A percentile compares a stretch with the other conserved stretches of the same genome.
phyloP scores from a whole-genome alignment of 2,797 vertebrate genomes.

The Salmo trutta region DNA sequence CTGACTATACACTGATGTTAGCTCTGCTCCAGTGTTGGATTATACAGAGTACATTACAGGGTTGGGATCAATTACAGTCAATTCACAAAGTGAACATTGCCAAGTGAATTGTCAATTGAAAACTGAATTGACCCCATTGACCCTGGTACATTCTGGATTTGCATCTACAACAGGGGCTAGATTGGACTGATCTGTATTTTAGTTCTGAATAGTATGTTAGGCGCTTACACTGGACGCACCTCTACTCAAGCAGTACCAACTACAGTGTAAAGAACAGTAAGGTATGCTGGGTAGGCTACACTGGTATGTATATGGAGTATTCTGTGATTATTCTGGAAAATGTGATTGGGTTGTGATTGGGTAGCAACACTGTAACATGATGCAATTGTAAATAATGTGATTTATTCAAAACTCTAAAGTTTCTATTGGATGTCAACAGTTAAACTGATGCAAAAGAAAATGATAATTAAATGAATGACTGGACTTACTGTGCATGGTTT shows the following conservation, averaged over 20 bases:
- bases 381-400: constrained; percentile 12
- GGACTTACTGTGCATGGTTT: not conserved
- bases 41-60: not conserved
- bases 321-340: constrained; percentile 8
- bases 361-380: constrained; percentile 19
- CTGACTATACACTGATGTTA: not conserved
- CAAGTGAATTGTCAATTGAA: not conserved
- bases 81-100: not conserved
- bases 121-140: not conserved
- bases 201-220: constrained; percentile 29
- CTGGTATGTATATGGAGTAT: not conserved
- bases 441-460: constrained; percentile 7
- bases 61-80: not conserved
- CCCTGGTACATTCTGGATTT: not conserved
- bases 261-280: constrained; percentile 15
- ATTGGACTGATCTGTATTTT: not conserved
- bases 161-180: not conserved
- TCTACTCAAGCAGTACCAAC: constrained; percentile 28
- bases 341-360: constrained; percentile 12
- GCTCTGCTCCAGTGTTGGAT: not conserved
- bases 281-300: constrained; percentile 1
- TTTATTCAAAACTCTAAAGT: not conserved
- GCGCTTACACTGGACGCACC: constrained; percentile 48
- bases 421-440: not conserved
- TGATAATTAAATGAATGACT: constrained; percentile 14